Conservation (phyloP, 2,113 vertebrate species). For the Chrysochloris asiatica region DNA sequence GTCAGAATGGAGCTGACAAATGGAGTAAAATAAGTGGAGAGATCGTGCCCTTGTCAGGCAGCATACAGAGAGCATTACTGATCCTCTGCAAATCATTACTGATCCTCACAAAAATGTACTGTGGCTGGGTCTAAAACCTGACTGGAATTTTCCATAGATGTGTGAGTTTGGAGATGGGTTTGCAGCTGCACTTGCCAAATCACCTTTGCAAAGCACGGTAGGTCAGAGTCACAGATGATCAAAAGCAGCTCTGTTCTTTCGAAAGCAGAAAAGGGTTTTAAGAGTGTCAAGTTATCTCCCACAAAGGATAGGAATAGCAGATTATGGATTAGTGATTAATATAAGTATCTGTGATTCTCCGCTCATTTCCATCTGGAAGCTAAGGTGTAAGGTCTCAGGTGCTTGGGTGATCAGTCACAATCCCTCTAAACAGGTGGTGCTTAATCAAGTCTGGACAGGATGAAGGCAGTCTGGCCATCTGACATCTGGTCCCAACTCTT, state of each 20-base stretch:
- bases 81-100: conserved; percentile 72
- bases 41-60: conserved; percentile 65
- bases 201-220: conserved; percentile 54
- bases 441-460: not conserved
- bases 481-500: not conserved
- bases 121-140: conserved; percentile 50
- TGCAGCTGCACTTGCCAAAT: conserved; percentile 53
- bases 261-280: conserved; percentile 30
- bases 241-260: not conserved
- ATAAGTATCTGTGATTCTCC: not conserved
- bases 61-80: conserved; percentile 56
- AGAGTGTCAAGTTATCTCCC: not conserved
- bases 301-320: not conserved
- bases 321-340: conserved; percentile 36
- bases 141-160: conserved; percentile 63
- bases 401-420: not conserved
- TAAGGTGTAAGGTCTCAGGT: not conserved
- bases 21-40: conserved; percentile 57
- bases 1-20: conserved; percentile 58
- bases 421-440: not conserved
- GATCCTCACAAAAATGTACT: conserved; percentile 69
- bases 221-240: not conserved
- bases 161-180: conserved; percentile 52
- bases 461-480: not conserved
- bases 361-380: conserved; percentile 33